These are phyloP conservation scores for Eulemur macaco DNA, from an alignment of 2,113 vertebrate species.

Conservation along the genomic window DNA sequence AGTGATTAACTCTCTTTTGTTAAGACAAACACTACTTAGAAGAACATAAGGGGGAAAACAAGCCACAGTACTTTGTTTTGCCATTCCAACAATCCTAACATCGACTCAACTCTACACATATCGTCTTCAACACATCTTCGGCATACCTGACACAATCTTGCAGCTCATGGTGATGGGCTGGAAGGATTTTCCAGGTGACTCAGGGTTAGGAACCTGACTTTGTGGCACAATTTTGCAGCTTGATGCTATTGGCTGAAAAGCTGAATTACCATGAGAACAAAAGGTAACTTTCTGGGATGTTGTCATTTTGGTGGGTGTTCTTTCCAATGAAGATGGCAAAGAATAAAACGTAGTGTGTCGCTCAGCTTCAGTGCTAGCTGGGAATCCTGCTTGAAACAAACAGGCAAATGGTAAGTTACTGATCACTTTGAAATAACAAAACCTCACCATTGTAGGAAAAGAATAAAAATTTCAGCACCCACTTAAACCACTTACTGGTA, in stretches of 20 bases:
- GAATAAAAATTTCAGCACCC: not conserved
- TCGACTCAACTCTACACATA: not conserved
- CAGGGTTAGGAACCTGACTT: slow-evolving; percentile 91
- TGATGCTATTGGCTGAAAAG: slow-evolving; percentile 97
- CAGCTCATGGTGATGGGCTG: slow-evolving; percentile 99
- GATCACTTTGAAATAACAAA: slow-evolving; percentile 7
- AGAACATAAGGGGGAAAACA: not conserved
- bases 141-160: slow-evolving; percentile 98
- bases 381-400: slow-evolving; percentile 86
- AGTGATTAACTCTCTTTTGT: not conserved
- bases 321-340: slow-evolving; percentile 89
- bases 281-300: slow-evolving; percentile 91
- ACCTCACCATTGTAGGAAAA: not conserved
- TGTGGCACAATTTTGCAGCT: slow-evolving; percentile 98
- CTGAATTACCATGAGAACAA: slow-evolving; percentile 97
- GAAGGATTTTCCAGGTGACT: slow-evolving; percentile 97
- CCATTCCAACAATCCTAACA: not conserved
- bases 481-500: not conserved
- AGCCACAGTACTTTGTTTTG: not conserved
- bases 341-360: slow-evolving; percentile 85
- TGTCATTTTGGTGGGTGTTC: slow-evolving; percentile 92
- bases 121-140: not conserved
- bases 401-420: slow-evolving; percentile 69
- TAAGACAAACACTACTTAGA: not conserved
- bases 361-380: slow-evolving; percentile 87